phyloP scores from a whole-genome alignment of 2,888 invertebrate species.

The Xestia rhomboidea region DNA sequence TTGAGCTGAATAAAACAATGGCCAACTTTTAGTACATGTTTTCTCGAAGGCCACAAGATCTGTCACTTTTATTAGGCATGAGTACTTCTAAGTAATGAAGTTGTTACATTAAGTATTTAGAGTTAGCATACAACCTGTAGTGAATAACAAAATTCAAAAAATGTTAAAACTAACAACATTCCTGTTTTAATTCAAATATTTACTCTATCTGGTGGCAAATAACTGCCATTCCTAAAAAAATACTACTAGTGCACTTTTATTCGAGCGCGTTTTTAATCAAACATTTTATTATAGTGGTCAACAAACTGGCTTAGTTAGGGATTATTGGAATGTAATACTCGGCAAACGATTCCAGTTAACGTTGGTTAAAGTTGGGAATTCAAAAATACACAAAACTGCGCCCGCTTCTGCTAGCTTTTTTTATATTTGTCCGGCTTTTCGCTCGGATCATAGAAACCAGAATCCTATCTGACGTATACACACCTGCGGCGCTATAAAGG shows the following conservation, averaged over 20 bases:
- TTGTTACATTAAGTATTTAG: background rate
- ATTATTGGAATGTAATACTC: background rate
- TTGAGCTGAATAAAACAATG: constrained; percentile 1
- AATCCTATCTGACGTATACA: background rate
- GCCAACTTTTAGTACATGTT: background rate
- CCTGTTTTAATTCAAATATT: background rate
- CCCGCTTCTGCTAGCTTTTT: background rate
- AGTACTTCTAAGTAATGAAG: background rate
- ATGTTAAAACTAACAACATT: background rate
- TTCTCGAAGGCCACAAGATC: background rate
- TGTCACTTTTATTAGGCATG: too few species aligned
- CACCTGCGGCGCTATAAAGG: background rate
- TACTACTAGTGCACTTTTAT: background rate
- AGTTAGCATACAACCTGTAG: background rate
- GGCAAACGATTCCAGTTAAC: background rate
- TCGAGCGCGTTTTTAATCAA: background rate
- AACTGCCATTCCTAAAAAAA: background rate
- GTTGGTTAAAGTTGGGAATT: background rate
- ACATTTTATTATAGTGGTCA: background rate
- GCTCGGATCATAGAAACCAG: background rate
- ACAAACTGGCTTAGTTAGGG: background rate
- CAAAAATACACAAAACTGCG: background rate
- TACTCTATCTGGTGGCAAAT: background rate
- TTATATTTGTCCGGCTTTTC: background rate
- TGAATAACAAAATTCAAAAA: background rate